Conservation (phyloP, 2,797 vertebrate genomes). For the Strix occidentalis region DNA sequence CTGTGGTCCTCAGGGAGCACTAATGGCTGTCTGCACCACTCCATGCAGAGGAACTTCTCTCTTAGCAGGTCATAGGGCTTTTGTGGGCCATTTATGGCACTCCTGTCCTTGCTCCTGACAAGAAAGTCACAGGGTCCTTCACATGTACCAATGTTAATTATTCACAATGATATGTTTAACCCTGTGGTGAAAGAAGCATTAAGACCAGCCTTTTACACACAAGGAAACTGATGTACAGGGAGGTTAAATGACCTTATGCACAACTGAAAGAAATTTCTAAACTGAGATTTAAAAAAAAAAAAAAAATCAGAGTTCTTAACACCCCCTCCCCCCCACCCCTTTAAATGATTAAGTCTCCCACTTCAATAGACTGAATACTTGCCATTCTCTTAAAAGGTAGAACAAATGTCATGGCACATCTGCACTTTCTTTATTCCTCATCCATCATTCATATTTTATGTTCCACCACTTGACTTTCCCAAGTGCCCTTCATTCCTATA, state of each 20-base stretch:
- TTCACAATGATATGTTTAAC: background rate
- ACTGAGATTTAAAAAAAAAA: background rate
- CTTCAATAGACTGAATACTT: background rate
- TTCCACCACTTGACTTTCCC: conserved; percentile 67
- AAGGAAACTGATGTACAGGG: background rate
- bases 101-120: background rate
- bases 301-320: background rate
- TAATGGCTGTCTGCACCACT: background rate
- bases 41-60: background rate
- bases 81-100: background rate
- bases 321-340: background rate
- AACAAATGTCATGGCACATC: conserved; percentile 28
- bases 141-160: background rate
- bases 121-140: background rate
- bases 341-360: background rate
- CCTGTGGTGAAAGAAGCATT: background rate
- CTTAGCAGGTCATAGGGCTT: background rate
- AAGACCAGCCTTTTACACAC: background rate
- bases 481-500: conserved; percentile 41
- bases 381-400: conserved; percentile 42
- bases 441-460: conserved; percentile 74
- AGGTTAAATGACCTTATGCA: background rate
- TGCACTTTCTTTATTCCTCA: conserved; percentile 41
- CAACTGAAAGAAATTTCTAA: background rate
- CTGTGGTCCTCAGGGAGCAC: background rate